Evolutionary conservation across 2,797 vertebrate genomes (phyloP), one percentile per base, ranked within the genome.

Genomic region (Erithacus rubecula): DNA sequence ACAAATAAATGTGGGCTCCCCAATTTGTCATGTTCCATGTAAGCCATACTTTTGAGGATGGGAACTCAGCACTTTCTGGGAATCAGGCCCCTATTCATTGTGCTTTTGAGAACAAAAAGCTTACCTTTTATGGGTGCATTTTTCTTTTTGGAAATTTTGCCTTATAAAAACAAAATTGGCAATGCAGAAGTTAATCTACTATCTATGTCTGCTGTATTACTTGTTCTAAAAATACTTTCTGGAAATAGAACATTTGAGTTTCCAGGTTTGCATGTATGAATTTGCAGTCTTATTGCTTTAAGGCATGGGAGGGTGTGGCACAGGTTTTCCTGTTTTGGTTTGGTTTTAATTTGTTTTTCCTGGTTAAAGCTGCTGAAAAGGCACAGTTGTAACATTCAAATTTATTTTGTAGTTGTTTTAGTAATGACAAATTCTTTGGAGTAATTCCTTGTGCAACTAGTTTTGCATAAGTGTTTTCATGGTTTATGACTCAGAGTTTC

Each of bases 401-500:
- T 79, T 83, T 76, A 53, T 93, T 91, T 69, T 44, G 11, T 29
- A 78, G 63, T 79, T 72, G 58, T 63, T 95, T 84, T 44, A 82
- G 55, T 86, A 90, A 67, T 59, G 63, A 62, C 32, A 90, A 67
- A 59, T 67, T 55, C 17, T 90, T 90, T 34, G 22, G 51, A 79
- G 37, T 84, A 83, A 67, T 90, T 83, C 58, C 37, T 47, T 39
- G 60, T 60, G 76, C 69, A 46, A 14, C 91, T 81, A 87, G 80
- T 79, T 95, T 76, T 88, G 85, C 51, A 1, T 71, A 88, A 91
- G 65, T 75, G 76, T 93, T 94, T 91, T 76, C 46, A 52, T 52
- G 67, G 74, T n/a, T 51, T 76, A 9, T 91, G 93, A 93, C 63
- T 94, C 81, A 78, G 59, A 34, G 51, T 88, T 93, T 91, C 88